phyloP scores from a whole-genome alignment of 1,140 invertebrate genomes.

The Heterodera carotae region DNA sequence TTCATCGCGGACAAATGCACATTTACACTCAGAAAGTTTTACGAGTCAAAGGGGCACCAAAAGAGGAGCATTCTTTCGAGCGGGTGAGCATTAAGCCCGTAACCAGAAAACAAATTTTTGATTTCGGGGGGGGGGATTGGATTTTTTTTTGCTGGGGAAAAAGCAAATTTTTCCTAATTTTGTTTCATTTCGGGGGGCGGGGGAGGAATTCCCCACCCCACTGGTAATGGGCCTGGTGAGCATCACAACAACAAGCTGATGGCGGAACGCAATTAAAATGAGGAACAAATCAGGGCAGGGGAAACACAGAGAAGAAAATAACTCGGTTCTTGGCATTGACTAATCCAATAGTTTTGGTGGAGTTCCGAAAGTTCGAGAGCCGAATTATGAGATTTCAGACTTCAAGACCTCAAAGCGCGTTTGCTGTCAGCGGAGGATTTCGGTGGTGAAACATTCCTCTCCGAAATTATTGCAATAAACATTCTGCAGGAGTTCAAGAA shows the following conservation, averaged over 20 bases:
- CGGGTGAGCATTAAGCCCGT: slow-evolving; percentile 69
- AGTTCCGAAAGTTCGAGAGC: too few species aligned
- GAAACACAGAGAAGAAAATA: too few species aligned
- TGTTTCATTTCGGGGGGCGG: too few species aligned
- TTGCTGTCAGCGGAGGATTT: slow-evolving; percentile 86
- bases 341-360: too few species aligned
- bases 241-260: too few species aligned
- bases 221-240: too few species aligned
- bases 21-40: slow-evolving; percentile 80
- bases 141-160: too few species aligned
- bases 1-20: slow-evolving; percentile 77
- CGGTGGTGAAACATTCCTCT: slow-evolving; percentile 93
- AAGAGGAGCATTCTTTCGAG: slow-evolving; percentile 79
- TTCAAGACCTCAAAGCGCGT: slow-evolving; percentile 85
- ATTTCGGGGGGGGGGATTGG: too few species aligned
- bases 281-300: too few species aligned
- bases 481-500: slow-evolving; percentile 87
- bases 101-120: slow-evolving; percentile 72
- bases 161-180: too few species aligned
- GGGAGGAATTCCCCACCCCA: too few species aligned
- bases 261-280: too few species aligned
- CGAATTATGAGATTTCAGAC: slow-evolving; percentile 71
- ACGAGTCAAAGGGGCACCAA: slow-evolving; percentile 88
- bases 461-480: slow-evolving; percentile 90
- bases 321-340: background rate